Percentiles rank a stretch among this genome's conserved stretches.
phyloP scores from a whole-genome alignment of 1,140 invertebrate genomes.

The Apis dorsata region DNA sequence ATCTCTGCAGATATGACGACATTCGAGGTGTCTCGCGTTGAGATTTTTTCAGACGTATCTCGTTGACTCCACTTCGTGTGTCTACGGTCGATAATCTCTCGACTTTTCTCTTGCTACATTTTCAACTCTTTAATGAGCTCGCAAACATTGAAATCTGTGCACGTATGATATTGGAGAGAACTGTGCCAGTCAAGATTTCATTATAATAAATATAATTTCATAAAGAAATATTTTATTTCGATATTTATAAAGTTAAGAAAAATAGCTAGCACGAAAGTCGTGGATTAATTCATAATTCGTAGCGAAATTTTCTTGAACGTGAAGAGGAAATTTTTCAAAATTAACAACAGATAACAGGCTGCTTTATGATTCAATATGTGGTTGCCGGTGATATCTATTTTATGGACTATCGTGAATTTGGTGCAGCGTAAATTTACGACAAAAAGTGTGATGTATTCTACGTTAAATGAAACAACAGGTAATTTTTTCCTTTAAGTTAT shows the following conservation, averaged over 20 bases:
- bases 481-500: slow-evolving; percentile 2
- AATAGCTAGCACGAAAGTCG: no score
- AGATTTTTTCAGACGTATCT: slow-evolving; percentile 40
- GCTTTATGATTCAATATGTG: slow-evolving; percentile 49
- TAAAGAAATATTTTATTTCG: not conserved
- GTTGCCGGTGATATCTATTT: slow-evolving; percentile 60
- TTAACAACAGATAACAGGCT: not conserved
- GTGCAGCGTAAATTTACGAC: slow-evolving; percentile 54
- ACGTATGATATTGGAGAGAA: not conserved
- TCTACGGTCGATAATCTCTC: slow-evolving; percentile 47
- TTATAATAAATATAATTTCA: not conserved
- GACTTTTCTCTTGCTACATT: slow-evolving; percentile 3
- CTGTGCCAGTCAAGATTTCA: no score
- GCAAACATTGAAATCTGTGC: not conserved
- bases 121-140: slow-evolving; percentile 11
- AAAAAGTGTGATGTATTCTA: slow-evolving; percentile 24
- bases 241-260: not conserved
- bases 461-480: slow-evolving; percentile 15
- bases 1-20: slow-evolving; percentile 21
- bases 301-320: no score
- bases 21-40: slow-evolving; percentile 18
- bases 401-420: slow-evolving; percentile 61
- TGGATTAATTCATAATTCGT: no score
- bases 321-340: not conserved
- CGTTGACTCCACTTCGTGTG: slow-evolving; percentile 13